phyloP scores from a whole-genome alignment of 2,113 vertebrate genomes.

The Hystrix brachyura region DNA sequence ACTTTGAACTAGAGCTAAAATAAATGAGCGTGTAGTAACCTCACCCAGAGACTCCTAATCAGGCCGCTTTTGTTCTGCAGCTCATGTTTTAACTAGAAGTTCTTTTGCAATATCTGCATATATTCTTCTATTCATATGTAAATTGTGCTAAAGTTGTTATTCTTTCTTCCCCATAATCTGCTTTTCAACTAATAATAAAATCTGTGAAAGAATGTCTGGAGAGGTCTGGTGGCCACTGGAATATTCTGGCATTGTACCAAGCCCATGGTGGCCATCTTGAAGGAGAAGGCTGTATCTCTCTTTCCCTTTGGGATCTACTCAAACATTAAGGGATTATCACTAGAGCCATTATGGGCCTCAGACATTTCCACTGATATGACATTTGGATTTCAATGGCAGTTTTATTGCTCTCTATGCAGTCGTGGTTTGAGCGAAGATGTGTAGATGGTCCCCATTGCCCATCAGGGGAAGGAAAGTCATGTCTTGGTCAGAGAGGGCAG shows the following conservation, averaged over 20 bases:
- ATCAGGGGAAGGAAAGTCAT: neutral
- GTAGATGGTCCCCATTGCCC: neutral
- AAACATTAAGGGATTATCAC: constrained; percentile 67
- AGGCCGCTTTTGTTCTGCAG: constrained; percentile 69
- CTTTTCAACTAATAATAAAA: constrained; percentile 73
- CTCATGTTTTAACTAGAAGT: constrained; percentile 34
- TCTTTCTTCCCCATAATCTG: constrained; percentile 69
- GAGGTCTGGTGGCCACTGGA: neutral
- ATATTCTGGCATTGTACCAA: neutral
- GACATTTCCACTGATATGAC: constrained; percentile 63
- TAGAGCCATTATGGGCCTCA: constrained; percentile 49
- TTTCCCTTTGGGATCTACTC: constrained; percentile 55
- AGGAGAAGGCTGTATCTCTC: neutral
- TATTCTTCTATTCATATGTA: constrained; percentile 82
- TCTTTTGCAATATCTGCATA: constrained; percentile 1
- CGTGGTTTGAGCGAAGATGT: neutral
- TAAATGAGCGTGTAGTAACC: neutral
- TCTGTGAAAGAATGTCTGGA: neutral
- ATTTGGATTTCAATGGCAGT: constrained; percentile 71
- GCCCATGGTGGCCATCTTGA: neutral
- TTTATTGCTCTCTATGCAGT: constrained; percentile 68
- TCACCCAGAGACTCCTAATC: constrained; percentile 70
- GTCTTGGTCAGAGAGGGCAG: neutral
- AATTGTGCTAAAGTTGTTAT: constrained; percentile 74
- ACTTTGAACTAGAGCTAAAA: constrained; percentile 57